These are phyloP conservation scores for Sesamia nonagrioides DNA, from an alignment of 1,140 invertebrate genomes.

Conservation along the genomic window DNA sequence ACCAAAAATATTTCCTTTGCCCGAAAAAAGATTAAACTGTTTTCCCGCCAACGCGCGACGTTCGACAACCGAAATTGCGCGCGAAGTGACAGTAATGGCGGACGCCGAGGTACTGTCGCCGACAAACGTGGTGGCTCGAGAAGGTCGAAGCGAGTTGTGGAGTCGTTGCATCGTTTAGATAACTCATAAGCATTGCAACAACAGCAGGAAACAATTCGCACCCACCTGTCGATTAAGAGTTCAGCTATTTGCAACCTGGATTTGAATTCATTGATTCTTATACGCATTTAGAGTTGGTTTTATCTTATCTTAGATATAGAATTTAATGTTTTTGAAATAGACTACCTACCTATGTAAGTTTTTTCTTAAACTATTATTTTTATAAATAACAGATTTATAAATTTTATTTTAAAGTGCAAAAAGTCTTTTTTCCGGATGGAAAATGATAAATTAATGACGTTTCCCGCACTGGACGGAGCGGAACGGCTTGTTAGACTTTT, in stretches of 20 bases:
- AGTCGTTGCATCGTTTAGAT: conserved; percentile 30
- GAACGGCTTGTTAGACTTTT: too few species aligned
- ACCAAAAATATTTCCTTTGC: background rate
- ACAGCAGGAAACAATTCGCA: conserved; percentile 27
- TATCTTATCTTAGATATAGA: background rate
- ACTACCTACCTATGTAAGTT: too few species aligned
- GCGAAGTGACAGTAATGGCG: conserved; percentile 55
- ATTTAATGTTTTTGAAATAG: too few species aligned
- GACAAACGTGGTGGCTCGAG: conserved; percentile 23
- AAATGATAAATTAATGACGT: too few species aligned
- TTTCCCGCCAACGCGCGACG: conserved; percentile 35
- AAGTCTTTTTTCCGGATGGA: too few species aligned
- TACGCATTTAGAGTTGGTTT: background rate
- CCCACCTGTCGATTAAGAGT: conserved; percentile 11
- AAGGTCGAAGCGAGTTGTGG: conserved; percentile 37
- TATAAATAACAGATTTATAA: too few species aligned
- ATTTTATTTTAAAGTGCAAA: too few species aligned
- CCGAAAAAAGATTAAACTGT: background rate
- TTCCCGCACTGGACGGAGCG: too few species aligned
- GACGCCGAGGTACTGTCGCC: conserved; percentile 37
- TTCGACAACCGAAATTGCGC: conserved; percentile 52
- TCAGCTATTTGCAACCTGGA: background rate
- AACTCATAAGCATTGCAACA: background rate
- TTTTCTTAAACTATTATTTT: too few species aligned
- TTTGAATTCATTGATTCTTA: background rate